Base-by-base conservation (phyloP, 2,888 invertebrate genomes). In the Xanthorhoe designata region DNA sequence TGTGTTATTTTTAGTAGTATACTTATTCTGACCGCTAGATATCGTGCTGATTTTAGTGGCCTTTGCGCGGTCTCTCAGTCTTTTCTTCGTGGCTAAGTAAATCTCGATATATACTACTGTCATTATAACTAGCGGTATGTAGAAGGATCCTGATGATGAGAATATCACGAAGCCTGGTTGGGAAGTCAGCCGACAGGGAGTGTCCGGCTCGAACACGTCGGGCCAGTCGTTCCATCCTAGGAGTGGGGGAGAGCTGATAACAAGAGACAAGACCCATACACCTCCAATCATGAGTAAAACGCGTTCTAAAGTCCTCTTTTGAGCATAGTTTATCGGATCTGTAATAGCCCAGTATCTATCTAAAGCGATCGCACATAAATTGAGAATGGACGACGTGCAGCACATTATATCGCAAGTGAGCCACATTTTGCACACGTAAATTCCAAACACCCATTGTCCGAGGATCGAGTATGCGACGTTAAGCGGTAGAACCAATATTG, bases 161-260 rank as follows among this genome's bases (percentile, higher is more conserved):
- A 98, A 98, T 72, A 98, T 95, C 59, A 98, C 97, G 85, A 98
- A 98, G 13, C 98, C 98, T 70, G 96, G 96, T 77, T 98, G 96
- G 9, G 96, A 95, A 1, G 98, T 98, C 62, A 99, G 92, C 77
- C 96, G 95, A 81, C 98, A 98, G 4, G 97, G 96, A 29, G 97
- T 96, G 51, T 96, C 94, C 0, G 96, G 95, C 72, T 95, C 95
- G 66, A 98, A 96, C 54, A 96, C 96, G 52, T 96, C 96, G 0
- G 98, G 98, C 98, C 98, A 98, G 88, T 98, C 98, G 82, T 98
- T 98, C 98, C 98, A 98, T 0, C 98, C 98, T 18, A 98, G 95
- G 63, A 98, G 87, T 0, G 98, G 98, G 0, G 98, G 98, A 6
- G 98, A 98, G 80, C 98, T 97, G 77, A 98, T 98, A 64, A 98